Conservation (phyloP, 2,888 invertebrate genomes). For the Stomorhina lunata region DNA sequence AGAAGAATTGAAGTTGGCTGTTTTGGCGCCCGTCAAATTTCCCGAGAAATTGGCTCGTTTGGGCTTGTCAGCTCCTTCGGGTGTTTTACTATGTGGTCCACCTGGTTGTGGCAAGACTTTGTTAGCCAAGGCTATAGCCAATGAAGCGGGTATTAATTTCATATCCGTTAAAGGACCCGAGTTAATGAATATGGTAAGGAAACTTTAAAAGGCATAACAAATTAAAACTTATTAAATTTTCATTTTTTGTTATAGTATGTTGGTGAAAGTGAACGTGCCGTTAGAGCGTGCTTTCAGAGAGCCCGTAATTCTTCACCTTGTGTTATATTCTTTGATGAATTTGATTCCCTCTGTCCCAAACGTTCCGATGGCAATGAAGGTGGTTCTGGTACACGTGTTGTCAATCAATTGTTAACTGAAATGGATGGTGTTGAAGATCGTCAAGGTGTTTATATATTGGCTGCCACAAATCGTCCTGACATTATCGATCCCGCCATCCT, state of each 20-base stretch:
- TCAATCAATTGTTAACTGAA: slow-evolving; percentile 98
- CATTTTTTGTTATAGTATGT: slow-evolving; percentile 86
- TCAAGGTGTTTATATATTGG: slow-evolving; percentile 95
- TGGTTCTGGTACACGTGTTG: slow-evolving; percentile 90
- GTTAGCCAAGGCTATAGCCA: slow-evolving; percentile 98
- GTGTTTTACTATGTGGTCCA: slow-evolving; percentile 96
- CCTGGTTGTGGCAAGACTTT: slow-evolving; percentile 98
- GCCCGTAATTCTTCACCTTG: slow-evolving; percentile 98
- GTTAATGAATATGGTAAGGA: slow-evolving; percentile 93
- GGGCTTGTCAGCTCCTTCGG: slow-evolving; percentile 91
- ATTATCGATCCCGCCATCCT: slow-evolving; percentile 97
- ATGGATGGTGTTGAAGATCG: slow-evolving; percentile 98
- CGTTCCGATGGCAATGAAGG: slow-evolving; percentile 88
- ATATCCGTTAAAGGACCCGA: slow-evolving; percentile 99
- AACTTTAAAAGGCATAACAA: background rate
- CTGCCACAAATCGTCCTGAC: slow-evolving; percentile 97
- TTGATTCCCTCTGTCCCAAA: slow-evolving; percentile 96
- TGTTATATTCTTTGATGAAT: slow-evolving; percentile 99
- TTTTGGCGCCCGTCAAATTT: slow-evolving; percentile 94
- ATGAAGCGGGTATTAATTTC: slow-evolving; percentile 99
- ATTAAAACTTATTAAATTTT: background rate
- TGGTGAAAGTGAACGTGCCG: slow-evolving; percentile 98
- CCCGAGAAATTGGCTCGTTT: slow-evolving; percentile 89
- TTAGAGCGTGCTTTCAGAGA: slow-evolving; percentile 96
- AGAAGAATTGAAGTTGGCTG: slow-evolving; percentile 93